Conservation (phyloP, 2,113 vertebrate species). For the Pedetes capensis region DNA sequence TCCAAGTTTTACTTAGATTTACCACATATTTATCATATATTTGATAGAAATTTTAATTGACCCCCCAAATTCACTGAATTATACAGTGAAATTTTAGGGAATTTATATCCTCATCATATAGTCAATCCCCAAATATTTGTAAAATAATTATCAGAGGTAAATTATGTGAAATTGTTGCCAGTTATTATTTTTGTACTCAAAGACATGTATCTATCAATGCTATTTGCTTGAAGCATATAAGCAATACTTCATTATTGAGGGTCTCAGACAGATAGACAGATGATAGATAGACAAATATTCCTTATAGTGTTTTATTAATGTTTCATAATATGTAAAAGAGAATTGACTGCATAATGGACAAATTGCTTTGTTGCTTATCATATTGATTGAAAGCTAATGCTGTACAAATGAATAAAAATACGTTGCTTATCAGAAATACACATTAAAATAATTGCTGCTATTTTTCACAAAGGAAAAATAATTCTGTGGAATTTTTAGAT, state of each 20-base stretch:
- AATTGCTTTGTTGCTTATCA: conserved; percentile 3
- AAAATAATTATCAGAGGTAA: neutral
- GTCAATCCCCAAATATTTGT: neutral
- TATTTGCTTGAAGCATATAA: conserved; percentile 40
- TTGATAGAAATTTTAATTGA: neutral
- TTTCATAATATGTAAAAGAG: neutral
- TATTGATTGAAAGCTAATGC: neutral
- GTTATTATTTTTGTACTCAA: neutral
- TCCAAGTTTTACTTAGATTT: neutral
- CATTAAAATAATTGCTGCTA: neutral
- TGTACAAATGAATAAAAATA: neutral
- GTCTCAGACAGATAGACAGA: neutral
- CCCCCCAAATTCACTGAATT: neutral
- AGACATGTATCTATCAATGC: neutral
- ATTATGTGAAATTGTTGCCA: neutral
- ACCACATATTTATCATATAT: no score
- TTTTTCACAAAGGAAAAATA: conserved; percentile 7
- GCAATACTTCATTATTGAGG: neutral
- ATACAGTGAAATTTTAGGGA: neutral
- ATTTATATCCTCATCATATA: neutral
- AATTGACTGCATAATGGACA: neutral
- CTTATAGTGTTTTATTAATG: neutral
- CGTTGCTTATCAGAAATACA: neutral
- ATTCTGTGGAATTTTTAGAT: neutral
- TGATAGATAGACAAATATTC: neutral